A percentile compares a stretch with the other conserved stretches of the same genome.
Evolutionary conservation across 2,113 vertebrate genomes (phyloP).

Genomic region (Neogale vison): DNA sequence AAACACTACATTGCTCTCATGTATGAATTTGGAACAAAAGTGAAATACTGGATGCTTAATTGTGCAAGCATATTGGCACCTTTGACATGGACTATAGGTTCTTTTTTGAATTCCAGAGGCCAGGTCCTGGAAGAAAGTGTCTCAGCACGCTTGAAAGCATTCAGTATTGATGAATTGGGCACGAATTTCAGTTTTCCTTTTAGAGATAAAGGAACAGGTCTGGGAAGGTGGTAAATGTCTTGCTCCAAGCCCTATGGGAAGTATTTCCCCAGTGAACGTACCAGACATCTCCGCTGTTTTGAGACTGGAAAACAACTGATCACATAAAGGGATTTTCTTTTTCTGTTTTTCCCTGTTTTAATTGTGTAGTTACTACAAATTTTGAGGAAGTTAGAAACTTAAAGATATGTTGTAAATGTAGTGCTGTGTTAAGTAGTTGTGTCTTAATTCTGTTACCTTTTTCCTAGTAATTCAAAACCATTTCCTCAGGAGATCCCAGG

Average conservation of each 20-base stretch:
- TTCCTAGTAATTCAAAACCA: not conserved
- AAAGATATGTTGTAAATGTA: not conserved
- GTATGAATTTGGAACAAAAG: not conserved
- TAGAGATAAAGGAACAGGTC: not conserved
- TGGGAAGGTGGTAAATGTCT: not conserved
- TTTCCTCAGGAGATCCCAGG: not conserved
- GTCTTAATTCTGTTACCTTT: not conserved
- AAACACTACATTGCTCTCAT: not conserved
- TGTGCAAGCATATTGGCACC: not conserved
- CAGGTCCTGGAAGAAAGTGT: not conserved
- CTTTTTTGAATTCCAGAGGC: not conserved
- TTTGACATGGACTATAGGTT: not conserved
- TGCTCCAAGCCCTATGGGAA: not conserved
- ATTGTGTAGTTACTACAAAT: not conserved
- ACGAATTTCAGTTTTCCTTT: not conserved
- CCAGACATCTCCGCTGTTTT: not conserved
- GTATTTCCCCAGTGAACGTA: not conserved
- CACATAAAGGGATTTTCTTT: not conserved
- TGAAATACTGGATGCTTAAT: not conserved
- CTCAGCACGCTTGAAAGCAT: not conserved
- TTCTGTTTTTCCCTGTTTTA: accelerated
- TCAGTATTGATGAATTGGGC: not conserved
- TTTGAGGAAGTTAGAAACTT: not conserved
- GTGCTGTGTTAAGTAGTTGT: not conserved
- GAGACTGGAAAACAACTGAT: not conserved